phyloP scores from a whole-genome alignment of 2,888 invertebrate species.

The Cheilosia variabilis region DNA sequence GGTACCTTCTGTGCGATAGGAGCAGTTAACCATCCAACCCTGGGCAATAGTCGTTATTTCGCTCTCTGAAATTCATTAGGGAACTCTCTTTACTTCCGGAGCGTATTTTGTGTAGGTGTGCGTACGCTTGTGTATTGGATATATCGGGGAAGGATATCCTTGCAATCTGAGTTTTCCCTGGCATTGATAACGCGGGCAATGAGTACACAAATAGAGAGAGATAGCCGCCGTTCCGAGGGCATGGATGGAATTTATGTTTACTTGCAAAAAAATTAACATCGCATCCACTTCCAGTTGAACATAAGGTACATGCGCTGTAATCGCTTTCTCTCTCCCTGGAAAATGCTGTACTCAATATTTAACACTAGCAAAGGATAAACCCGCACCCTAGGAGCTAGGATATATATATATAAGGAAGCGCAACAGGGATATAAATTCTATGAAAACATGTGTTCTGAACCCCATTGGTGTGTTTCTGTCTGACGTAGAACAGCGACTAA shows the following conservation, averaged over 20 bases:
- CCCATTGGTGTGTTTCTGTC: constrained; percentile 50
- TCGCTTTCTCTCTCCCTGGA: constrained; percentile 41
- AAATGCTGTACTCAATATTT: constrained; percentile 1
- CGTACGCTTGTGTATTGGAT: constrained; percentile 40
- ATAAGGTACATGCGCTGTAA: constrained; percentile 38
- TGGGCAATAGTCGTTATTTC: constrained; percentile 63
- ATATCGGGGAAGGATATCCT: constrained; percentile 65
- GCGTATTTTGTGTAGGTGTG: not conserved
- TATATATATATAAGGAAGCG: no score
- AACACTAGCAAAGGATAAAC: constrained; percentile 10
- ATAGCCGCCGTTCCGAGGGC: constrained; percentile 16
- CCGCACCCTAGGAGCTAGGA: not conserved
- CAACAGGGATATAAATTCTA: constrained; percentile 74
- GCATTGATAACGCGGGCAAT: constrained; percentile 71
- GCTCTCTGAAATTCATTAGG: constrained; percentile 44
- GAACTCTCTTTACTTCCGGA: constrained; percentile 45
- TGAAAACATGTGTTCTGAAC: constrained; percentile 69
- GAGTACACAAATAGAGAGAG: constrained; percentile 37
- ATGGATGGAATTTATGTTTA: constrained; percentile 45
- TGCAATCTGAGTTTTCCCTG: constrained; percentile 68
- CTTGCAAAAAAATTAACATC: constrained; percentile 51
- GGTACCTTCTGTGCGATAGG: constrained; percentile 49
- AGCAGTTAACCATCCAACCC: constrained; percentile 68
- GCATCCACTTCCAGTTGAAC: constrained; percentile 51
- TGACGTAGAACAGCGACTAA: constrained; percentile 41